Percentiles rank a stretch among this genome's conserved stretches.
Conservation (phyloP, 2,113 vertebrate genomes). For the Nothoprocta pentlandii region DNA sequence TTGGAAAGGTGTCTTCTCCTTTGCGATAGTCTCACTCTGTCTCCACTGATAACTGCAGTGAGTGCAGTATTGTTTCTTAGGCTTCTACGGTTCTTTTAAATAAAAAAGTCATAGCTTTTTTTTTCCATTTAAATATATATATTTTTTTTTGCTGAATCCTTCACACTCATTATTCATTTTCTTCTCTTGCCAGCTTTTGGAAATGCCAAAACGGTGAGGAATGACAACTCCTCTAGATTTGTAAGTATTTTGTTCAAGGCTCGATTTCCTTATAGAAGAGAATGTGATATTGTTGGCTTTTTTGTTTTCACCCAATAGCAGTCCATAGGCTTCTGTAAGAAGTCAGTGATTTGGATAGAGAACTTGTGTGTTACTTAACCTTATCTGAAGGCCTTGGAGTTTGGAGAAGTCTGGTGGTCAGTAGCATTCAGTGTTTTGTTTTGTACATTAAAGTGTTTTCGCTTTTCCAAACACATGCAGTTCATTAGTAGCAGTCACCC, state of each 20-base stretch:
- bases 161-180: neutral
- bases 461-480: neutral
- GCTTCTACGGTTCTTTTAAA: neutral
- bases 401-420: neutral
- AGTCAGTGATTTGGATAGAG: neutral
- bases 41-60: neutral
- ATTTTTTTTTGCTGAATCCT: neutral
- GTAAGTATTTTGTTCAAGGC: constrained; percentile 84
- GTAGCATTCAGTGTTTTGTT: neutral
- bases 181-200: constrained; percentile 89
- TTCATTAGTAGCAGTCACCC: accelerated
- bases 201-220: constrained; percentile 97
- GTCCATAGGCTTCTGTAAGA: neutral
- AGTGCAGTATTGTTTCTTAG: neutral
- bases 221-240: constrained; percentile 99
- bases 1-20: neutral
- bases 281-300: accelerated
- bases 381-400: accelerated
- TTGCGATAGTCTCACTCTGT: neutral
- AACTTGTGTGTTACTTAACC: neutral
- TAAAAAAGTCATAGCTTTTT: neutral
- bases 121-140: neutral
- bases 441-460: accelerated
- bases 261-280: neutral
- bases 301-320: neutral